Percentiles rank a stretch among this genome's conserved stretches.
Conservation (phyloP, 2,888 invertebrate genomes). For the Linnaemya tessellans region DNA sequence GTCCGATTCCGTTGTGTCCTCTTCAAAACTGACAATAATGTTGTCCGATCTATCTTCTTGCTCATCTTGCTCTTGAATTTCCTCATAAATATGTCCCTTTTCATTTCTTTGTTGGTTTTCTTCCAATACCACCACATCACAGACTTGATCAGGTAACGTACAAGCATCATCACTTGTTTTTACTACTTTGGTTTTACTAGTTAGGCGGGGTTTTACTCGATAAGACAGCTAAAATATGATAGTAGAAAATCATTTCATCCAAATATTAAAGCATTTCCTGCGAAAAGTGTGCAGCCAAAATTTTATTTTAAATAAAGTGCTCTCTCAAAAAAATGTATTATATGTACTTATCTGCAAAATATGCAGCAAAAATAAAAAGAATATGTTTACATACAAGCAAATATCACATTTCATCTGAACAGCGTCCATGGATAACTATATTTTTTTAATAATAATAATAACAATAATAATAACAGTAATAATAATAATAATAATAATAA, state of each 20-base stretch:
- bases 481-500: too few species aligned
- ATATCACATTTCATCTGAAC: too few species aligned
- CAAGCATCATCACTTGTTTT: neutral
- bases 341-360: too few species aligned
- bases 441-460: too few species aligned
- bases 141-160: neutral
- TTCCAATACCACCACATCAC: neutral
- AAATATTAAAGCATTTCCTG: neutral
- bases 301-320: neutral
- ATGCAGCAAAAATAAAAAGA: too few species aligned
- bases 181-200: neutral
- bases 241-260: neutral
- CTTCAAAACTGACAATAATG: neutral
- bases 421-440: too few species aligned
- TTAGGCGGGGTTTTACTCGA: constrained; percentile 1
- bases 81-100: neutral
- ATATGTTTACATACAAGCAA: too few species aligned
- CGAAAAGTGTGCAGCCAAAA: too few species aligned
- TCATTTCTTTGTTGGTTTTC: neutral
- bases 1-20: neutral
- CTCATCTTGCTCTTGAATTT: neutral
- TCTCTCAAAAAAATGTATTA: too few species aligned
- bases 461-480: too few species aligned
- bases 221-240: constrained; percentile 35
- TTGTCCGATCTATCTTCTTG: neutral